phyloP scores from a whole-genome alignment of 1,140 invertebrate species.

The Penaeus indicus region DNA sequence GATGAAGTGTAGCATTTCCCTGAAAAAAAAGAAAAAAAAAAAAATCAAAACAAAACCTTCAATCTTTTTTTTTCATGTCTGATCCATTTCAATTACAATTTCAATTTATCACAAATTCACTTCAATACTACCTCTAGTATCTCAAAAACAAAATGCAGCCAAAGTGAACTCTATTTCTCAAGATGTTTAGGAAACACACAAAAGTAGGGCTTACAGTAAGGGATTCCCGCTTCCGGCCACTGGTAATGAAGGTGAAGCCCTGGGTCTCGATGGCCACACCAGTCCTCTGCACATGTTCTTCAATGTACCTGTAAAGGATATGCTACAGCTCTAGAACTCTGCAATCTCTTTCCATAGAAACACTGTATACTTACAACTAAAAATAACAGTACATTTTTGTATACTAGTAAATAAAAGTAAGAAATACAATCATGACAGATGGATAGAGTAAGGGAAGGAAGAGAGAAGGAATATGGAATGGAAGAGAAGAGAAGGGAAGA shows the following conservation, averaged over 20 bases:
- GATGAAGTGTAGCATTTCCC: constrained; percentile 77
- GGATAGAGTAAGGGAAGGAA: no score
- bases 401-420: no score
- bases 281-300: constrained; percentile 76
- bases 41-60: background rate
- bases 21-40: constrained; percentile 69
- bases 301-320: constrained; percentile 74
- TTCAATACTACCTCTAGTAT: no score
- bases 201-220: constrained; percentile 71
- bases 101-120: no score
- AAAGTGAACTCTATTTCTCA: no score
- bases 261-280: constrained; percentile 79
- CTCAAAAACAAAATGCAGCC: no score
- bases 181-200: background rate
- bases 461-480: no score
- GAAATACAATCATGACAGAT: no score
- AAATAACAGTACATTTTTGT: no score
- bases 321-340: background rate
- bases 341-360: background rate
- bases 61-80: background rate
- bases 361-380: no score
- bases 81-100: no score
- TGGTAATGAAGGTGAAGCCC: constrained; percentile 76
- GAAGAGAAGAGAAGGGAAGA: no score
- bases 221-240: constrained; percentile 75